phyloP scores from a whole-genome alignment of 2,113 vertebrate species.

The Gorilla gorilla region DNA sequence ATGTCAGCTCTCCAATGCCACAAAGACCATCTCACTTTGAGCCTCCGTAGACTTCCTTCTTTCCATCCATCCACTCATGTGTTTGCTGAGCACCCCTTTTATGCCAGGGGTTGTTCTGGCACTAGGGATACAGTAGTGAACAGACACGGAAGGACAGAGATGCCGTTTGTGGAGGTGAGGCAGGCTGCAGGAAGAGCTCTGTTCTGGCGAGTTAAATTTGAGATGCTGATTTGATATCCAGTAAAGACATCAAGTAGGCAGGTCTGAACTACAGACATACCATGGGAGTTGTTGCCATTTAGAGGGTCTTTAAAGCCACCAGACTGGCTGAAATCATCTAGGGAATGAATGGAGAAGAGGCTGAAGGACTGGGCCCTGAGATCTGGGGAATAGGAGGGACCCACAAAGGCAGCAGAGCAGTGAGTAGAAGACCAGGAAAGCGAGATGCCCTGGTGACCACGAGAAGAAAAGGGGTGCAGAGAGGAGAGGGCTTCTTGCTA shows the following conservation, averaged over 20 bases:
- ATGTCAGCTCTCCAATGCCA: not conserved
- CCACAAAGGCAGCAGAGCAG: not conserved
- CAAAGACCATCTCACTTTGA: not conserved
- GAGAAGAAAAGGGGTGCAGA: not conserved
- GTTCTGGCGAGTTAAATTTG: not conserved
- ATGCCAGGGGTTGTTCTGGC: not conserved
- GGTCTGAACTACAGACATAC: not conserved
- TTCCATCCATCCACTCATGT: fast-evolving
- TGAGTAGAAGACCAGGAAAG: not conserved
- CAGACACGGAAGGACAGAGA: not conserved
- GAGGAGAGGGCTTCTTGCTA: fast-evolving
- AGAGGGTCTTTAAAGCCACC: not conserved
- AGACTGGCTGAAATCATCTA: not conserved
- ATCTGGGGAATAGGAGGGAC: not conserved
- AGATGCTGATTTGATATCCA: not conserved
- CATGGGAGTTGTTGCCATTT: not conserved
- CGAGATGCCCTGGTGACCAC: not conserved
- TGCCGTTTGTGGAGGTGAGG: not conserved
- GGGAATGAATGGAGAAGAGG: not conserved
- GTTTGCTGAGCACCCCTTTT: not conserved
- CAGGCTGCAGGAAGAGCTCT: not conserved
- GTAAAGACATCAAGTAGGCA: not conserved
- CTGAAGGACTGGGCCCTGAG: not conserved
- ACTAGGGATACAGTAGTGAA: not conserved
- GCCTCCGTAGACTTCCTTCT: not conserved